phyloP scores from a whole-genome alignment of 1,140 invertebrate species.

The Mercenaria mercenaria region DNA sequence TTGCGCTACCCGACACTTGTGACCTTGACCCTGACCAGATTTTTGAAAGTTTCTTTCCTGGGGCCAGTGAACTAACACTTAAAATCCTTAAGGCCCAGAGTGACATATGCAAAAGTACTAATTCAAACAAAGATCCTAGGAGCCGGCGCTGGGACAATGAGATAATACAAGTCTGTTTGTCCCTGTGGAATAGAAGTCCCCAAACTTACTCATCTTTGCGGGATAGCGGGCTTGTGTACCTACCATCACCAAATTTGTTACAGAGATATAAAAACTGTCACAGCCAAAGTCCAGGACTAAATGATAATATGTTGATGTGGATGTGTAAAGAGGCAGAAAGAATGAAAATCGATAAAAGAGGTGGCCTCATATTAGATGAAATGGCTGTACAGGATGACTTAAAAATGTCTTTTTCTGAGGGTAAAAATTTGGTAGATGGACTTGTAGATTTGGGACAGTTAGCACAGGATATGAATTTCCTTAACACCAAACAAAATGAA shows the following conservation, averaged over 20 bases:
- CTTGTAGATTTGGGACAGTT: constrained; percentile 24
- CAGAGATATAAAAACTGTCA: constrained; percentile 32
- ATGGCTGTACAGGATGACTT: constrained; percentile 26
- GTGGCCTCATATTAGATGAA: constrained; percentile 10
- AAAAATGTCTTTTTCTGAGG: constrained; percentile 27
- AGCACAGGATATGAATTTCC: constrained; percentile 8
- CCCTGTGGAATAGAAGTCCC: constrained; percentile 20
- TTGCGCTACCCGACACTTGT: background rate
- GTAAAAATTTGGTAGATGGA: constrained; percentile 10
- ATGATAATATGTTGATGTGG: constrained; percentile 26
- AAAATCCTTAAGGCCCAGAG: background rate
- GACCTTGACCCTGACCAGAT: background rate
- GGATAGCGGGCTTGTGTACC: background rate
- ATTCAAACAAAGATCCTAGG: background rate
- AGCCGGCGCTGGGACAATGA: background rate
- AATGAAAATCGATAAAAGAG: constrained; percentile 11
- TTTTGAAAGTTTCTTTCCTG: constrained; percentile 5
- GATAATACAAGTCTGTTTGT: too few relatives aligned
- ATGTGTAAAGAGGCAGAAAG: constrained; percentile 12
- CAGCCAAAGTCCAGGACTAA: constrained; percentile 7
- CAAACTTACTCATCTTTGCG: constrained; percentile 20
- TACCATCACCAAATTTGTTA: constrained; percentile 4
- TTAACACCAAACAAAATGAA: constrained; percentile 47
- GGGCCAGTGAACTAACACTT: background rate
- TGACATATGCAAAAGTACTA: background rate